phyloP scores from a whole-genome alignment of 2,113 vertebrate species.

The Actenoides hombroni region DNA sequence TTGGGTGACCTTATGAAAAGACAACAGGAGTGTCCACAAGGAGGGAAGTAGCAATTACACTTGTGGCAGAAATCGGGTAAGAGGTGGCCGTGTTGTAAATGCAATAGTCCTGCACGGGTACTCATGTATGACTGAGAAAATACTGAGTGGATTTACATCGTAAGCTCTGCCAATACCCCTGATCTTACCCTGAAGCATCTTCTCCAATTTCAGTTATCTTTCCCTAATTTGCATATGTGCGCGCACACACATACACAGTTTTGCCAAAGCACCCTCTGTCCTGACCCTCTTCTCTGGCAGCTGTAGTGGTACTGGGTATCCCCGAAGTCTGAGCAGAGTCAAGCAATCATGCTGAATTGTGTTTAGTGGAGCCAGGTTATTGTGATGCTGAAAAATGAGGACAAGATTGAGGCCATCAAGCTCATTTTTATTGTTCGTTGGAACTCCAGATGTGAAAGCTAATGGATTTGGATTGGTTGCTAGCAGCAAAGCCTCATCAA shows the following conservation, averaged over 20 bases:
- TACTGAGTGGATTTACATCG: not conserved
- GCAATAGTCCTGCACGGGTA: not conserved
- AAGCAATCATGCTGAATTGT: slow-evolving; percentile 76
- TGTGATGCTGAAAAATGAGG: slow-evolving; percentile 78
- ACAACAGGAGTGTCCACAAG: not conserved
- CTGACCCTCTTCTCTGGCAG: slow-evolving; percentile 36
- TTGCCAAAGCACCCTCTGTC: slow-evolving; percentile 22
- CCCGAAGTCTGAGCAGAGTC: slow-evolving; percentile 16
- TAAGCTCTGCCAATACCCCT: slow-evolving; percentile 12
- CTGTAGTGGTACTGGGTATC: slow-evolving; percentile 15
- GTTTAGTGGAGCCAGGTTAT: slow-evolving; percentile 69
- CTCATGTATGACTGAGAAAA: not conserved
- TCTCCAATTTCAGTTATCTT: slow-evolving; percentile 31
- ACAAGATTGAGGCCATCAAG: slow-evolving; percentile 76
- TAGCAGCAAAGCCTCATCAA: slow-evolving; percentile 75
- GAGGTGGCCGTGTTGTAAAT: not conserved
- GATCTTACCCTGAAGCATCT: slow-evolving; percentile 31
- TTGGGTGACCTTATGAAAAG: not conserved
- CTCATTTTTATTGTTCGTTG: slow-evolving; percentile 75
- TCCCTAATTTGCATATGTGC: not conserved
- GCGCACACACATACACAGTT: not conserved
- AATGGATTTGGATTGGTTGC: slow-evolving; percentile 77
- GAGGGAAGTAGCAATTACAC: not conserved
- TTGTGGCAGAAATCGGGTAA: not conserved
- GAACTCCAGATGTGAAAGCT: slow-evolving; percentile 77